These are phyloP conservation scores for Dugesia japonica DNA, from an alignment of 2,888 invertebrate genomes.

Conservation along the genomic window DNA sequence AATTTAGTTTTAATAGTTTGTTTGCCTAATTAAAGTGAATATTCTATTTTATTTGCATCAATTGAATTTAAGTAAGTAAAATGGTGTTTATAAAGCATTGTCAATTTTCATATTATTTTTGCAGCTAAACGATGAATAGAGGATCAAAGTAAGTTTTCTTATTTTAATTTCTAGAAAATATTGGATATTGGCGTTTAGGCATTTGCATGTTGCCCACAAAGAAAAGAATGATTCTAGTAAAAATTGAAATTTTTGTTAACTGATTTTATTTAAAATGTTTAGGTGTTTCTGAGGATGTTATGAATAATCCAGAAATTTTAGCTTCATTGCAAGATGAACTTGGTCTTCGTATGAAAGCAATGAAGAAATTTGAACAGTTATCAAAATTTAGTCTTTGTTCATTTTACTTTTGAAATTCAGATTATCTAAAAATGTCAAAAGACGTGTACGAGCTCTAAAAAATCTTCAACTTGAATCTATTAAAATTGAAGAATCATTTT, in stretches of 20 bases:
- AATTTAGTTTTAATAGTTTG: not conserved
- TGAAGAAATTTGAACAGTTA: not conserved
- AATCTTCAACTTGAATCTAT: slow-evolving; percentile 68
- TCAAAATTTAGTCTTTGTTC: not conserved
- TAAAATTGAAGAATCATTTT: slow-evolving; percentile 75
- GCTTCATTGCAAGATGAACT: slow-evolving; percentile 21
- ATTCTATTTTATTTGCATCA: not conserved
- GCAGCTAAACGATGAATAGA: not conserved
- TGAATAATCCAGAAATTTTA: slow-evolving; percentile 29
- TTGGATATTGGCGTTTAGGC: not conserved
- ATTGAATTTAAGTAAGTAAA: not conserved
- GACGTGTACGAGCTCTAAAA: slow-evolving; percentile 67
- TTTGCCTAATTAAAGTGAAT: slow-evolving; percentile 20
- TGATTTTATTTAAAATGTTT: not conserved
- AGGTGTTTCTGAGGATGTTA: slow-evolving; percentile 23
- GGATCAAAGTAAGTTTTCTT: not conserved
- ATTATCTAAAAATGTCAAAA: slow-evolving; percentile 61
- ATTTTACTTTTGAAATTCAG: slow-evolving; percentile 40
- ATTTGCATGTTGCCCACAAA: not conserved
- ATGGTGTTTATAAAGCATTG: not conserved
- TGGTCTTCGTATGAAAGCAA: not conserved
- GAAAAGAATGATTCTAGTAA: not conserved
- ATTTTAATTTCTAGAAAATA: not conserved
- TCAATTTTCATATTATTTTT: not conserved
- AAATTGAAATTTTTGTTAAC: not conserved